Conservation (phyloP, 2,888 invertebrate species). For the Drosophila multiciliata region DNA sequence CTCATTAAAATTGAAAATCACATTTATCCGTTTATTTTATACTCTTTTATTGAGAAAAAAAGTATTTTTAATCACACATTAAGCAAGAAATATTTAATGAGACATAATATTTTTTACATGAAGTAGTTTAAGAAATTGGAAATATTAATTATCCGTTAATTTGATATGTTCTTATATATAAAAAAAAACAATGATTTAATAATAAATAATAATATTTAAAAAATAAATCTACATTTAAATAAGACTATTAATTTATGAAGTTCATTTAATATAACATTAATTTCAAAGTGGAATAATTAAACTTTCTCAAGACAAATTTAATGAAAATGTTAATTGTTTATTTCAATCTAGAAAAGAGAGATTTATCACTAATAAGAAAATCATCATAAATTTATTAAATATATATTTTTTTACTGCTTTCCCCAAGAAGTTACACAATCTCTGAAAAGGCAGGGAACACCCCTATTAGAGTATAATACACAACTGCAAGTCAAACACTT, state of each 20-base stretch:
- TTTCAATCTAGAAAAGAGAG: neutral
- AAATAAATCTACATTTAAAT: neutral
- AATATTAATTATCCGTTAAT: neutral
- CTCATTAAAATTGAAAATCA: neutral
- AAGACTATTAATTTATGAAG: neutral
- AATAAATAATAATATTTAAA: neutral
- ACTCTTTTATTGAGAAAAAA: neutral
- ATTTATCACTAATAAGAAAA: neutral
- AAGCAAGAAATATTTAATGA: neutral
- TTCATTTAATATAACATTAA: neutral
- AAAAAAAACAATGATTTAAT: neutral
- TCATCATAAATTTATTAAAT: neutral
- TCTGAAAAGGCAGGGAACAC: no score
- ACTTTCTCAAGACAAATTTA: neutral
- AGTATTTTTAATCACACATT: neutral
- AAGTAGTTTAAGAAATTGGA: neutral
- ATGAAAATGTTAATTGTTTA: neutral
- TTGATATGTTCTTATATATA: neutral
- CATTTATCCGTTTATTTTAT: neutral
- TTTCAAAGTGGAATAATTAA: neutral
- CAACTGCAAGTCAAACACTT: neutral
- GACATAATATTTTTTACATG: neutral
- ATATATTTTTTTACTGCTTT: neutral
- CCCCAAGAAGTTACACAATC: neutral
- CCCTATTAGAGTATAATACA: neutral